Conservation (phyloP, 2,113 vertebrate genomes). For the Bombycilla garrulus region DNA sequence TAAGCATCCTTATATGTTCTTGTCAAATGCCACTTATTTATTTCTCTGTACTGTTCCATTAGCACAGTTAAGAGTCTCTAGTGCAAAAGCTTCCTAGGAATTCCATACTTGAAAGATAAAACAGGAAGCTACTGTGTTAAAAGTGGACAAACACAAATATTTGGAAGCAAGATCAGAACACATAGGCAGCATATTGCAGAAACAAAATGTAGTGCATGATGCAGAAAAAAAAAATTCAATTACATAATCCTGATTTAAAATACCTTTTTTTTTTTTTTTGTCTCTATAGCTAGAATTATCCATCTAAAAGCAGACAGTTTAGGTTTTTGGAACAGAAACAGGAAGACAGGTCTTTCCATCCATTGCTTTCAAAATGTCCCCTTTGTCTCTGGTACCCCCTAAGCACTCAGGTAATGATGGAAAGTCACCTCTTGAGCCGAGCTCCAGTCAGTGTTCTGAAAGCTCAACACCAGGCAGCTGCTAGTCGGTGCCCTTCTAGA, state of each 20-base stretch:
- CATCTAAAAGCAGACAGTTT: background rate
- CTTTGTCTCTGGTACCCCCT: background rate
- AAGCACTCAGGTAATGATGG: background rate
- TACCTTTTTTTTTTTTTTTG: background rate
- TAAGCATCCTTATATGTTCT: background rate
- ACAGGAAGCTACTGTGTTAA: background rate
- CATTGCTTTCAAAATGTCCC: background rate
- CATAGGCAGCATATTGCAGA: background rate
- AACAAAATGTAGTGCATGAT: background rate
- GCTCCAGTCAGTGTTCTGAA: background rate
- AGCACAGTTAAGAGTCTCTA: background rate
- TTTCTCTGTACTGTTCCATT: slow-evolving; percentile 6
- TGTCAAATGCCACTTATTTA: background rate
- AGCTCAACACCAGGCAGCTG: background rate
- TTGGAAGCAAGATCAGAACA: background rate
- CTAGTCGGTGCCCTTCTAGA: background rate
- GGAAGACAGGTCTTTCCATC: background rate
- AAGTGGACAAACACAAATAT: background rate
- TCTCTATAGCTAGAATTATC: background rate
- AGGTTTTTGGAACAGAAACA: background rate
- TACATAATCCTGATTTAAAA: background rate
- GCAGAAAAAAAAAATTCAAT: background rate
- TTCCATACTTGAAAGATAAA: slow-evolving; percentile 21
- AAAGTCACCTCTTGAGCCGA: background rate
- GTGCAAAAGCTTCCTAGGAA: slow-evolving; percentile 4